Evolutionary conservation across 2,888 invertebrate species (phyloP), one percentile per base, ranked within the genome.

Genomic region (Scaeva pyrastri): DNA sequence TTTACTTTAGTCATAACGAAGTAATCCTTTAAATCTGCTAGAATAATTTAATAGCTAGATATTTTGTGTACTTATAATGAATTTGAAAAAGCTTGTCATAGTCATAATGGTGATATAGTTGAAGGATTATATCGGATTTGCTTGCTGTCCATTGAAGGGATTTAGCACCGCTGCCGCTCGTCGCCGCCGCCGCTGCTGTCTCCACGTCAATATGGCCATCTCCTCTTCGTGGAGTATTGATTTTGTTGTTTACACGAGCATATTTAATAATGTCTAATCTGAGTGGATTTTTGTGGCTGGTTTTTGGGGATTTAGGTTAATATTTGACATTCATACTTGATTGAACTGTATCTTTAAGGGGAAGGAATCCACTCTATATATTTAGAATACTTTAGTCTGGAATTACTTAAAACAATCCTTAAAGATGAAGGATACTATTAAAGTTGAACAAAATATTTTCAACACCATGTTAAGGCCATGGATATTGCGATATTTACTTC

Each of bases 11-110:
- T 56, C 82, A 36, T 14, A 41, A 62, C 5, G 19, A 14, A 71
- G 50, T 82, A 82, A 77, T 84, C 71, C 43, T 50, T 48, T 71
- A 58, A 66, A 45, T 70, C 70, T 64, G 23, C 26, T n/a, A 41
- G 5, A 71, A 14, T 31, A 55, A 41, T 56, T 1, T 26, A 41
- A n/a, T 21, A 71, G 55, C 56, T 55, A 6, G 26, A 26, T 55
- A 26, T n/a, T 60, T 60, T 60, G 23, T 70, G 5, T 21, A 21
- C 21, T n/a, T 71, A 14, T 68, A 52, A 66, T 48, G 48, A 48
- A 14, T 66, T 66, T 39, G 21, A n/a, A n/a, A 43, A 56, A 41
- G 52, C 21, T 41, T 68, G 48, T 45, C 21, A 52, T 52, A 50
- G 48, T 45, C 21, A 52, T 52, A 50, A 66, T 52, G 19, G 16